Base-by-base conservation (phyloP, 2,797 vertebrate species). In the Phrynocephalus guinanensis region DNA sequence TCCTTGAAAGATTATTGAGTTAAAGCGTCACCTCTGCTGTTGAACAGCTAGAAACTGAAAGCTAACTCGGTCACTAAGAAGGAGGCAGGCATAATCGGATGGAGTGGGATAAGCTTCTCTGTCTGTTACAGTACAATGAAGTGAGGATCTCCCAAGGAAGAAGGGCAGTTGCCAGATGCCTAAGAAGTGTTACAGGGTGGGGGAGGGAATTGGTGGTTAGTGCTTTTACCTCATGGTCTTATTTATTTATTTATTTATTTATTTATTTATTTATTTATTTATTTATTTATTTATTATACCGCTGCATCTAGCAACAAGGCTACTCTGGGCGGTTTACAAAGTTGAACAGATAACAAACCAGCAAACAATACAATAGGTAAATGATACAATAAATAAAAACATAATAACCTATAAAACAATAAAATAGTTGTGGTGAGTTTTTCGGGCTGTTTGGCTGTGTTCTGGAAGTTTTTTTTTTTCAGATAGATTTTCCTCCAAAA, bases 1-100 rank as follows among this genome's bases (percentile, higher is more conserved):
- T 76, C 68, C 70, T 86, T 73, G 83, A 86, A 84, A 86, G 85
- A 86, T 89, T 89, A 79, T 33, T 67, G 48, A 26, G 33, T 70
- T 44, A 78, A 89, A 82, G 48, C 79, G 70, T 56, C 44, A 84
- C 76, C 50, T 75, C 82, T 80, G 70, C n/a, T 68, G 56, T 84
- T 28, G 30, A n/a, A 26, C 52, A 50, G 52, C 85, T 79, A 86
- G 44, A 86, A 84, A 86, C 33, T 86, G 88, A 86, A 89, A 89
- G 75, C 68, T 86, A 83, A 30, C 81, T 66, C 13, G 13, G 76
- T 89, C 56, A 83, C 85, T 80, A 75, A 76, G 75, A 86, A 80
- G 77, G 63, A 81, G 77, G 20, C 50, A 84, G 77, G 48, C 77
- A 68, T 84, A 87, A 80, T 84, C 20, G 26, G 82, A 81, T 80